Evolutionary conservation across 1,140 invertebrate species (phyloP).

Genomic region (Drosophila leontia): DNA sequence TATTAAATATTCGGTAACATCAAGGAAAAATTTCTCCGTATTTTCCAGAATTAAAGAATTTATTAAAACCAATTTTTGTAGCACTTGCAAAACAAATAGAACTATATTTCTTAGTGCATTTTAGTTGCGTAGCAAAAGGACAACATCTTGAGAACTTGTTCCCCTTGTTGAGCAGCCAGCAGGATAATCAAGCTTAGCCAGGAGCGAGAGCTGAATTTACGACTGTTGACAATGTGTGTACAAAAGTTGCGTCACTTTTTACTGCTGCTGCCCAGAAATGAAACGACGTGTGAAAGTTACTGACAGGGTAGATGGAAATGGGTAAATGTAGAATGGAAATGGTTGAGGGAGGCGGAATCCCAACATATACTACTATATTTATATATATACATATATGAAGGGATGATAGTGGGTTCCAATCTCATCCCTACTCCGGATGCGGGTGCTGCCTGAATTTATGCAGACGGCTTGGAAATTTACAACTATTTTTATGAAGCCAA

Average conservation of each 20-base stretch:
- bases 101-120: constrained; percentile 18
- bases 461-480: constrained; percentile 71
- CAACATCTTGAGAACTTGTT: constrained; percentile 34
- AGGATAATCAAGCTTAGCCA: constrained; percentile 66
- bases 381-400: not conserved
- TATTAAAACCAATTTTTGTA: no score
- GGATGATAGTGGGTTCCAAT: not conserved
- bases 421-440: constrained; percentile 2
- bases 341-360: not conserved
- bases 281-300: constrained; percentile 78
- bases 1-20: no score
- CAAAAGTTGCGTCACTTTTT: constrained; percentile 76
- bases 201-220: constrained; percentile 54
- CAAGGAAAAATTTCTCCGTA: no score
- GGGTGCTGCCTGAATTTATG: constrained; percentile 64
- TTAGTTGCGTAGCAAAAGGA: not conserved
- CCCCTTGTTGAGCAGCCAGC: constrained; percentile 35
- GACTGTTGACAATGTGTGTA: constrained; percentile 75
- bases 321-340: constrained; percentile 18
- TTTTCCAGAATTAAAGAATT: no score
- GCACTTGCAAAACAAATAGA: not conserved
- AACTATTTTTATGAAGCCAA: constrained; percentile 82
- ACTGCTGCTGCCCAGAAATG: constrained; percentile 46
- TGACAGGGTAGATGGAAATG: constrained; percentile 23
- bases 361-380: not conserved